Evolutionary conservation across 2,113 vertebrate genomes (phyloP).

Genomic region (Tupaia tana): DNA sequence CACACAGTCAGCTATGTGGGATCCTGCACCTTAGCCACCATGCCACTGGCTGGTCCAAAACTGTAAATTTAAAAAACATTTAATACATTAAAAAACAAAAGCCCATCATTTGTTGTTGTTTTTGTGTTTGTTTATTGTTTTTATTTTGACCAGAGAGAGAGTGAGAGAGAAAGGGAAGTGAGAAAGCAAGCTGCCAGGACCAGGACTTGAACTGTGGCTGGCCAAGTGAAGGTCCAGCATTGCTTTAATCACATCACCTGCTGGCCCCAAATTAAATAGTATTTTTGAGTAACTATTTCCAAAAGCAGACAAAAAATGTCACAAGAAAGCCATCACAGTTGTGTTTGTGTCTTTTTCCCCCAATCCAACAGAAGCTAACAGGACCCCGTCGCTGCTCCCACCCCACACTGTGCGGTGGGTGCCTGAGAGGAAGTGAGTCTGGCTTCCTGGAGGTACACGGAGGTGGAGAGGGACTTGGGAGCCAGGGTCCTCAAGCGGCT

Average conservation of each 20-base stretch:
- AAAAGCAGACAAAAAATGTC: not conserved
- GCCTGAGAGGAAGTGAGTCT: not conserved
- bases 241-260: too few species aligned
- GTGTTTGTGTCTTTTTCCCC: not conserved
- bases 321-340: not conserved
- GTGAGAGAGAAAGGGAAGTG: too few species aligned
- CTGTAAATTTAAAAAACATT: not conserved
- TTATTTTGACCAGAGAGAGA: too few species aligned
- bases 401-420: not conserved
- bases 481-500: not conserved
- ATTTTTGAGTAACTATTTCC: not conserved
- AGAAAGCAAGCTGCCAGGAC: too few species aligned
- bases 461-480: not conserved
- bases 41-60: too few species aligned
- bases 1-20: too few species aligned
- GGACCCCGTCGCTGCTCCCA: not conserved
- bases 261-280: not conserved
- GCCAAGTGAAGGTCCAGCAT: too few species aligned
- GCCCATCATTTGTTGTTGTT: not conserved
- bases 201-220: too few species aligned
- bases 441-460: not conserved
- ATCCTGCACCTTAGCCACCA: too few species aligned
- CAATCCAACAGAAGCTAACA: not conserved
- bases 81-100: constrained; percentile 1
- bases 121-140: too few species aligned